These are phyloP conservation scores for Tigriopus californicus DNA, from an alignment of 2,888 invertebrate genomes.

Conservation along the genomic window DNA sequence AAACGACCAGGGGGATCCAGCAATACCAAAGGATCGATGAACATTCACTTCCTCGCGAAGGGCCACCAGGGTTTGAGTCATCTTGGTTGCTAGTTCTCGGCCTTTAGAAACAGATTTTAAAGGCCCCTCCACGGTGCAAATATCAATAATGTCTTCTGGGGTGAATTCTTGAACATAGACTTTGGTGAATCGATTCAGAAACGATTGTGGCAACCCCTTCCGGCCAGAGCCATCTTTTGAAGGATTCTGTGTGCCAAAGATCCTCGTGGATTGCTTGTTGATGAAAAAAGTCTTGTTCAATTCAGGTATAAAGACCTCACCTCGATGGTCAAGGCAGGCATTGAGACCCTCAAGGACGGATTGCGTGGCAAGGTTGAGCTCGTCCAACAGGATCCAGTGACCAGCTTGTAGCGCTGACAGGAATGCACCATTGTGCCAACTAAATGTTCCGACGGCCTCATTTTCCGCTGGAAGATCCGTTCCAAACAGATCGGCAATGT, in stretches of 20 bases:
- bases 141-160: not conserved
- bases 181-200: constrained; percentile 89
- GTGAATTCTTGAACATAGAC: constrained; percentile 30
- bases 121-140: not conserved
- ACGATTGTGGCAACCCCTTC: constrained; percentile 85
- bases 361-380: constrained; percentile 93
- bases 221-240: constrained; percentile 84
- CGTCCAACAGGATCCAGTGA: constrained; percentile 91
- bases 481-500: constrained; percentile 92
- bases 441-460: constrained; percentile 62
- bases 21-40: not conserved
- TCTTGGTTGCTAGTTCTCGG: constrained; percentile 33
- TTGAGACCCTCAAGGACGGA: constrained; percentile 95
- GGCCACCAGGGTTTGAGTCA: constrained; percentile 58
- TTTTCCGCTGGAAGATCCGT: constrained; percentile 89
- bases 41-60: constrained; percentile 40
- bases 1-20: constrained; percentile 87
- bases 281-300: constrained; percentile 66
- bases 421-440: constrained; percentile 90
- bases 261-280: constrained; percentile 46
- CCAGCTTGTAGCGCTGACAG: constrained; percentile 75
- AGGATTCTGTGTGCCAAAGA: constrained; percentile 98
- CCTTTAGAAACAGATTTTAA: not conserved
- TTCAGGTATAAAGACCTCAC: constrained; percentile 88
- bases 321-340: constrained; percentile 92